phyloP scores from a whole-genome alignment of 2,888 invertebrate genomes.

The Hoplodrina blanda region DNA sequence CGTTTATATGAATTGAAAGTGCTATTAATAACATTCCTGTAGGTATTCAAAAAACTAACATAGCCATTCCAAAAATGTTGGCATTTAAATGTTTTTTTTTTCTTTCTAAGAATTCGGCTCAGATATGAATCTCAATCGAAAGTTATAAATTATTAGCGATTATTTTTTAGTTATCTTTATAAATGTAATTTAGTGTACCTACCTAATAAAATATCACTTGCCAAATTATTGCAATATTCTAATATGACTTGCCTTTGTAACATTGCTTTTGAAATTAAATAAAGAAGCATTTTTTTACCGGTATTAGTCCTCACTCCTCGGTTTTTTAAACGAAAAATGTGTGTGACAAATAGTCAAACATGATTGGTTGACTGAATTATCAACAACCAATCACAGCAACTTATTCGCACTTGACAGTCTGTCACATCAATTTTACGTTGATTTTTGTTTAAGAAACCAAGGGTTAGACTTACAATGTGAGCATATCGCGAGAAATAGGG shows the following conservation, averaged over 20 bases:
- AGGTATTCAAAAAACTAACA: slow-evolving; percentile 27
- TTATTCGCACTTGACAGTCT: too few species aligned
- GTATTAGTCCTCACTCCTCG: background rate
- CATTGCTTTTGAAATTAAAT: slow-evolving; percentile 20
- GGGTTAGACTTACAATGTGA: slow-evolving; percentile 10
- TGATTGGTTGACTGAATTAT: background rate
- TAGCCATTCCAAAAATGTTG: slow-evolving; percentile 63
- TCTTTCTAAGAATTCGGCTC: slow-evolving; percentile 57
- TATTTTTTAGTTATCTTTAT: slow-evolving; percentile 42
- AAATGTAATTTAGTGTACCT: slow-evolving; percentile 43
- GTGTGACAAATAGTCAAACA: too few species aligned
- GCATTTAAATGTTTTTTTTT: slow-evolving; percentile 56
- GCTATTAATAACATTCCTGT: slow-evolving; percentile 61
- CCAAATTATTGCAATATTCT: slow-evolving; percentile 59
- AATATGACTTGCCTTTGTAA: slow-evolving; percentile 51
- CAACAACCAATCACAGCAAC: too few species aligned
- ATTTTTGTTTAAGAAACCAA: background rate
- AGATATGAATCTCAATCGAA: slow-evolving; percentile 64
- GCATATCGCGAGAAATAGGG: background rate
- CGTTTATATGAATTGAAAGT: slow-evolving; percentile 24
- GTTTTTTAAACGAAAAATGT: too few species aligned
- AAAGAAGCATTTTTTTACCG: slow-evolving; percentile 8
- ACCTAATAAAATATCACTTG: slow-evolving; percentile 56
- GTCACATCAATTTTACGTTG: background rate
- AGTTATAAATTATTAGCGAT: slow-evolving; percentile 46